phyloP scores from a whole-genome alignment of 35 echinoderm and acorn worm species.

The Ptychodera flava region DNA sequence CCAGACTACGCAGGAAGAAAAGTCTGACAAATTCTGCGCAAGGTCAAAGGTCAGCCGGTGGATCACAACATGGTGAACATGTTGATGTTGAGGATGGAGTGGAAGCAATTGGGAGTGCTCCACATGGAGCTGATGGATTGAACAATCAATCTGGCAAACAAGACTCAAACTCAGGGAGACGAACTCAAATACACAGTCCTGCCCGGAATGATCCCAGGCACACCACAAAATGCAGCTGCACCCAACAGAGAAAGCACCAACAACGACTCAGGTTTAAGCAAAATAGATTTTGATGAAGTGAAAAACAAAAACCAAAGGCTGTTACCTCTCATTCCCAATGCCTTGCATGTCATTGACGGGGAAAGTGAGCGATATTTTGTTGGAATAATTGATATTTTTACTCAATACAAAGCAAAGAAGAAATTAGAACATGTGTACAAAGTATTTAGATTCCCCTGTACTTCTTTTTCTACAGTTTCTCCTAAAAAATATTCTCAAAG shows the following conservation, averaged over 20 bases:
- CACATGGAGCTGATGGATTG: too few species aligned
- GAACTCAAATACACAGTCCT: not conserved
- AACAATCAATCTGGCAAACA: too few species aligned
- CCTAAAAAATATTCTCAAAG: not conserved
- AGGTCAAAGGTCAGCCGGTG: too few species aligned
- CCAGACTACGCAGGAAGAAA: too few species aligned
- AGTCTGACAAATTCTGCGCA: too few species aligned
- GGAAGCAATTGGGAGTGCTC: too few species aligned
- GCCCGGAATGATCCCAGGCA: not conserved
- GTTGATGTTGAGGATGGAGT: too few species aligned
- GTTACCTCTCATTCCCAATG: conserved; percentile 31
- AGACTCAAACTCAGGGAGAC: too few species aligned
- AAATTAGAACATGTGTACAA: conserved; percentile 45
- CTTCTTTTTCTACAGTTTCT: conserved; percentile 44
- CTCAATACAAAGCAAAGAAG: conserved; percentile 33
- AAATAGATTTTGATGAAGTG: not conserved
- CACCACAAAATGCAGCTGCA: not conserved
- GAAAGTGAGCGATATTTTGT: conserved; percentile 42
- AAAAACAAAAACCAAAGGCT: conserved; percentile 27
- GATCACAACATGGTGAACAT: too few species aligned
- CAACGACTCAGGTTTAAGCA: not conserved
- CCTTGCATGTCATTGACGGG: conserved; percentile 55
- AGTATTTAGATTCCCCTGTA: conserved; percentile 23
- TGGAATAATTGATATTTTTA: conserved; percentile 61
- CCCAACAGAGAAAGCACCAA: not conserved